These are phyloP conservation scores for cattle (Bos taurus) DNA, from an alignment of 2,113 vertebrate genomes.

Conservation along the genomic window ARS-UCD2.0 NC_037329.1:60589501-60590000, in stretches of 20 bases:
- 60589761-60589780: constrained; percentile 77
- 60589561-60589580: constrained; percentile 58
- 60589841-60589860: constrained; percentile 72
- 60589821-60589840: constrained; percentile 65
- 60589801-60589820: constrained; percentile 77
- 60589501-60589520: constrained; percentile 62
- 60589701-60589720: constrained; percentile 51
- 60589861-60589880: constrained; percentile 65
- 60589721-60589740: constrained; percentile 61
- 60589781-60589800: constrained; percentile 81
- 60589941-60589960: constrained; percentile 16
- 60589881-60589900: constrained; percentile 44
- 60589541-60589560: constrained; percentile 53
- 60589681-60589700: constrained; percentile 66
- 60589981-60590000: constrained; percentile 14
- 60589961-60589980: background rate
- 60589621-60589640: constrained; percentile 14
- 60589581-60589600: constrained; percentile 68
- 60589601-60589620: constrained; percentile 59
- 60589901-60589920: constrained; percentile 69
- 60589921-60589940: constrained; percentile 35
- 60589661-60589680: constrained; percentile 46
- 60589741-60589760: constrained; percentile 63
- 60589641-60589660: constrained; percentile 66
- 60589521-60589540: constrained; percentile 43